Conservation (phyloP, 2,113 vertebrate species). For the Marmota flaviventris region DNA sequence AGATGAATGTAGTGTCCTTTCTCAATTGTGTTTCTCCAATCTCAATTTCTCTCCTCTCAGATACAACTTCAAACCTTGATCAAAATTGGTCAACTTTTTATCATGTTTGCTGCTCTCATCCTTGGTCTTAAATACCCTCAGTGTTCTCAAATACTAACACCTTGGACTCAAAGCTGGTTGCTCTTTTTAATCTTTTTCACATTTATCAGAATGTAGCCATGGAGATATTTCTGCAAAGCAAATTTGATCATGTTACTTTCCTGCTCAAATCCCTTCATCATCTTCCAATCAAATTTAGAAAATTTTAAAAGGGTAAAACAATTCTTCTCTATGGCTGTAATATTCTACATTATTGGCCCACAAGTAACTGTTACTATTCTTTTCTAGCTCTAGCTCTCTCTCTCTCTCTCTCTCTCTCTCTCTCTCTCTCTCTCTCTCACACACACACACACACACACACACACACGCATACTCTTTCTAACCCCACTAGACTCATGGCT, state of each 20-base stretch:
- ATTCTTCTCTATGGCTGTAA: not conserved
- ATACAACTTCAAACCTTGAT: not conserved
- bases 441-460: not conserved
- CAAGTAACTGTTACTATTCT: not conserved
- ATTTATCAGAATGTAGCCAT: not conserved
- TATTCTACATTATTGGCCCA: not conserved
- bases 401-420: no score
- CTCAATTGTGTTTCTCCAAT: not conserved
- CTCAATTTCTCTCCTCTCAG: not conserved
- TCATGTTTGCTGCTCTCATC: not conserved
- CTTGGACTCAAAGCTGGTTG: not conserved
- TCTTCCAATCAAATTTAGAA: conserved; percentile 7
- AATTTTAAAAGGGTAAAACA: not conserved
- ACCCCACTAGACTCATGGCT: not conserved
- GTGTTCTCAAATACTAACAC: not conserved
- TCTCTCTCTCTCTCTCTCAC: no score
- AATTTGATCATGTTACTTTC: not conserved
- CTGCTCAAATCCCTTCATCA: not conserved
- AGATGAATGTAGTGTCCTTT: not conserved
- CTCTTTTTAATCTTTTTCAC: not conserved
- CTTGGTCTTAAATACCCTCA: not conserved
- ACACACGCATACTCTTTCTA: not conserved
- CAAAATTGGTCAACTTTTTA: not conserved
- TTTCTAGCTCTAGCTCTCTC: not conserved
- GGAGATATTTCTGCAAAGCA: not conserved